Conservation (phyloP, 2,113 vertebrate genomes). For the Polypterus senegalus region DNA sequence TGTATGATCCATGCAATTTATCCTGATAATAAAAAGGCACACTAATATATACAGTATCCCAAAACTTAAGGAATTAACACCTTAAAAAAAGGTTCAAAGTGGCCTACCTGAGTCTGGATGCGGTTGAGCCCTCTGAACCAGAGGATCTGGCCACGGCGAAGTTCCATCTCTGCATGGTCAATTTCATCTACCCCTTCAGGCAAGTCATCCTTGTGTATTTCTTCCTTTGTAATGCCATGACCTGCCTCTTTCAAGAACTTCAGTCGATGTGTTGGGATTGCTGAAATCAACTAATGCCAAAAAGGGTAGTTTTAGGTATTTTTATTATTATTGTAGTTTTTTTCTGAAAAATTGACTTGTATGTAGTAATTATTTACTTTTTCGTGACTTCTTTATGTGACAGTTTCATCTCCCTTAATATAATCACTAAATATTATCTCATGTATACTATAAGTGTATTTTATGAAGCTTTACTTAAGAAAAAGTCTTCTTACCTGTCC, state of each 20-base stretch:
- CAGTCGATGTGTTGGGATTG: conserved; percentile 75
- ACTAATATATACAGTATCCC: too few relatives aligned
- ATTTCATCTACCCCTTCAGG: conserved; percentile 79
- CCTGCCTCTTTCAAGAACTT: conserved; percentile 94
- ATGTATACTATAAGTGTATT: too few relatives aligned
- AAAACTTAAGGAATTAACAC: too few relatives aligned
- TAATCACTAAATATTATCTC: too few relatives aligned
- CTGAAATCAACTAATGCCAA: conserved; percentile 54
- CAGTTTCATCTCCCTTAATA: too few relatives aligned
- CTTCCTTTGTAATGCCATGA: conserved; percentile 77
- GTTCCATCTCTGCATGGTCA: conserved; percentile 90
- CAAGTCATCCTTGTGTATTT: conserved; percentile 69
- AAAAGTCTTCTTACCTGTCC: conserved; percentile 70
- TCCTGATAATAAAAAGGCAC: too few relatives aligned
- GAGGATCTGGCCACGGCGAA: conserved; percentile 87
- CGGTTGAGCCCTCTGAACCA: conserved; percentile 97
- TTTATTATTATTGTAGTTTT: too few relatives aligned
- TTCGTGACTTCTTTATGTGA: too few relatives aligned
- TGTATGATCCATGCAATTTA: too few relatives aligned
- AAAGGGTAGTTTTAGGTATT: not conserved
- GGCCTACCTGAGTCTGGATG: conserved; percentile 91
- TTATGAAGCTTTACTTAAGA: too few relatives aligned
- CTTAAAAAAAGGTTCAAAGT: not conserved
- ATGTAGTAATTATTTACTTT: too few relatives aligned
- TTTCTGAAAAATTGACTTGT: too few relatives aligned